Evolutionary conservation across 2,113 vertebrate species (phyloP), one percentile per base, ranked within the genome.

Genomic region (Paedocypris sp.): DNA sequence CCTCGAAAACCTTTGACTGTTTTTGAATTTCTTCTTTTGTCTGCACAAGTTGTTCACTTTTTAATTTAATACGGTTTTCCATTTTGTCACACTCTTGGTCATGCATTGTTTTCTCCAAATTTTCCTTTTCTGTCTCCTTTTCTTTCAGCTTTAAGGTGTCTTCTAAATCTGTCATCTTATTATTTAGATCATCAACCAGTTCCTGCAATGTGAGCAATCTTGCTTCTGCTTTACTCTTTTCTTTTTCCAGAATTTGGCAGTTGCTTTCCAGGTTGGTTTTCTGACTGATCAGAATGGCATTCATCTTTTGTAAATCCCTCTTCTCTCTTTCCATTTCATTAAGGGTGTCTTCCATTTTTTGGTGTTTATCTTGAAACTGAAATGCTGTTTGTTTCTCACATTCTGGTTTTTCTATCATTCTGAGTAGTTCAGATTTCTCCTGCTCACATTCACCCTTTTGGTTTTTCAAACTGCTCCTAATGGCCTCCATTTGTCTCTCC

Each of bases 211-310:
- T 45, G 39, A 7, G 51, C 16, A 58, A 13, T 38, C 6, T 64
- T 3, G n/a, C 23, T 3, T 56, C 32, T 4, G 22, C 8, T 7
- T 47, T n/a, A 4, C 2, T 31, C 43, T 28, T 59, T 10, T 41
- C 38, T 42, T 15, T 64, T 16, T 62, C 15, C 5, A 64, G 32
- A 8, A 47, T 6, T 26, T 64, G 50, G 47, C 60, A 68, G 2
- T 64, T 49, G 1, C 15, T 22, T 51, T 52, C 45, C 15, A 69
- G 8, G n/a, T 69, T 72, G 3, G 61, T 48, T 16, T 61, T 66
- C 18, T 73, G 31, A 45, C 6, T 41, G 9, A 69, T 51, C 4
- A 74, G 31, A 41, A 49, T 4, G 8, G 18, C 23, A 48, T 64
- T 64, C 3, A 57, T 23, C 8, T 29, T 41, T 31, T 57, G 26